Base-by-base conservation (phyloP, 2,888 invertebrate species). In the Melanchra persicariae region DNA sequence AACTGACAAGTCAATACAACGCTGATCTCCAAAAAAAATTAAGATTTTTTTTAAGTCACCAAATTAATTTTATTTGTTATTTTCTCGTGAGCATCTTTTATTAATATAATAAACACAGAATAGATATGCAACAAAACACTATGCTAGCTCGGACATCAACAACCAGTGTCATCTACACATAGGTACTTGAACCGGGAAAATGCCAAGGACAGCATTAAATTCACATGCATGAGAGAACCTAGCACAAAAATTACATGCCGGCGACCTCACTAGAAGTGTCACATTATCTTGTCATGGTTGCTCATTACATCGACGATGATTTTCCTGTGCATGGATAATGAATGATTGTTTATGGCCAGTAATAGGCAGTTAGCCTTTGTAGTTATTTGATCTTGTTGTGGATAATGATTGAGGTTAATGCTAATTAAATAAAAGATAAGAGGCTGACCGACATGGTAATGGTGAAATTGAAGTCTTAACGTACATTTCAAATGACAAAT, bases 321-420 rank as follows among this genome's bases (percentile, higher is more conserved):
- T 82, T 70, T 63, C 65, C 78, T 60, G 22, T 30, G 34, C 40
- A 52, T 63, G 12, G 43, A 19, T 62, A 71, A 64, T 71, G 34
- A 71, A 64, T 71, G 34, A 64, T 79, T 47, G 63, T 67, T 82
- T 79, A 82, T 64, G 24, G 63, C 47, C 12, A 0, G 24, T 82
- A 69, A 62, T 81, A 62, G 45, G 64, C 45, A 34, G 82, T 62
- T 79, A 51, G 51, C 79, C 79, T 72, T 65, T 61, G 30, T 45
- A 24, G 4, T 55, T 17, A 45, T 49, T 9, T 51, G 43, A 67
- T 68, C 30, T n/a, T 59, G 49, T 45, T 19, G 9, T 59, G 26
- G 26, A 55, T 64, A 54, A 70, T 63, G 5, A 67, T 65, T 49
- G 43, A 61, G 60, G 74, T 43, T 80, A 45, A 74, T 47, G 12